Evolutionary conservation across 2,797 vertebrate genomes (phyloP).

Genomic region (Podargus strigoides): DNA sequence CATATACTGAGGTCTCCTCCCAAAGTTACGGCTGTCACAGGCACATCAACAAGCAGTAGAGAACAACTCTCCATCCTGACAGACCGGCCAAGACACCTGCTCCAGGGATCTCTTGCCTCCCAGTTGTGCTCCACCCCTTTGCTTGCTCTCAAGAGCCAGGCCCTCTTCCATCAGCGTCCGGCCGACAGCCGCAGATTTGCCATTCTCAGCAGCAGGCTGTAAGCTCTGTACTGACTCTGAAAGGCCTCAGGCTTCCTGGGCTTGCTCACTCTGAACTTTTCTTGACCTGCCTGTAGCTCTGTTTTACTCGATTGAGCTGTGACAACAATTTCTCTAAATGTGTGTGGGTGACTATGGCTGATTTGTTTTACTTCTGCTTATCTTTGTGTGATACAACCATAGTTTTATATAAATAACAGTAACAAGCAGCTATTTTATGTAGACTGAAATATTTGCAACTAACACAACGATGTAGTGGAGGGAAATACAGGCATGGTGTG

Average conservation of each 20-base stretch:
- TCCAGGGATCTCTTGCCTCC: not conserved
- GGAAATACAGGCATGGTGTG: not conserved
- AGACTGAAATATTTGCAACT: constrained; percentile 1
- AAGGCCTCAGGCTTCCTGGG: not conserved
- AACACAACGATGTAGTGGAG: not conserved
- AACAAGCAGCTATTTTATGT: not conserved
- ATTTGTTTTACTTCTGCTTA: constrained; percentile 4
- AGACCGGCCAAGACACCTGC: constrained; percentile 39
- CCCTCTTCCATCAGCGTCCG: not conserved
- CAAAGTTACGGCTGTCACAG: not conserved
- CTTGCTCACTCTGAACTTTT: not conserved
- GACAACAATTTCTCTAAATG: not conserved
- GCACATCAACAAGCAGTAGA: not conserved
- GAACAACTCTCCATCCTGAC: not conserved
- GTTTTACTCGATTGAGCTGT: not conserved
- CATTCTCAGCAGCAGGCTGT: not conserved
- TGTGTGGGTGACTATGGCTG: not conserved
- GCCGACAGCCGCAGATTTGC: not conserved
- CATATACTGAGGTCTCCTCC: not conserved
- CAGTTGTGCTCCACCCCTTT: not conserved
- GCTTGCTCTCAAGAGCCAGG: not conserved
- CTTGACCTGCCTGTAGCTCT: not conserved
- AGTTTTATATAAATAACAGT: not conserved
- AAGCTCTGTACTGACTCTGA: not conserved
- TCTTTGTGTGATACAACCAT: not conserved